Evolutionary conservation across 2,113 vertebrate species (phyloP), one percentile per base, ranked within the genome.

Genomic region (Podarcis raffonei): DNA sequence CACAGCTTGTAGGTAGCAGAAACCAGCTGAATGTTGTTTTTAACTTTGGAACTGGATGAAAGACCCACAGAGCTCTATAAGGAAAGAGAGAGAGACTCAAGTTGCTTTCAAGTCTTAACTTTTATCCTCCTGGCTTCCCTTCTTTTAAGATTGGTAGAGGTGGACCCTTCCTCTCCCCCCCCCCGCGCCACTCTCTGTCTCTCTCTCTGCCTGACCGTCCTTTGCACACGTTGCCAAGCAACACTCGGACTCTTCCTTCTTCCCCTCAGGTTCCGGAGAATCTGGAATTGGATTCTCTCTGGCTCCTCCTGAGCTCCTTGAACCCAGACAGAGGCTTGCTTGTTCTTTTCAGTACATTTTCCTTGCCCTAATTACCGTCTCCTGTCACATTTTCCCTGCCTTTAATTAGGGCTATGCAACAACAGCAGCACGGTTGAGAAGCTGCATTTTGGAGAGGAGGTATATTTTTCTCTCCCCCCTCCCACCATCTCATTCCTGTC

Each of bases 301-400:
- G 42, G 78, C 66, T 74, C 20, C 53, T 72, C 87, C 35, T 25
- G 39, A 69, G 23, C 78, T 7, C 0, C 88, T 18, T 65, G 53
- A 66, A 86, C 84, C n/a, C 66, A 81, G 78, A 82, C 89, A 89
- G 71, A 86, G 77, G 13, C 20, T 32, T 6, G 27, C 72, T 77
- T 90, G 89, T 86, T 77, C 74, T 76, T 76, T 69, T n/a, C 2
- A 4, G 69, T 5, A 48, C 3, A 16, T 83, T 66, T 69, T 22
- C 12, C 71, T 13, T 66, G 78, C 89, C n/a, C 89, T 39, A 48
- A 57, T 76, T 69, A 66, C 15, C 25, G 5, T 66, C 77, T 75
- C 69, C 62, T 48, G 65, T n/a, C 77, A 27, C 66, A 65, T 80
- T 71, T 25, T 30, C 3, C 42, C 20, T n/a, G 84, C 84, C 62